A percentile compares a stretch with the other conserved stretches of the same genome.
phyloP scores from a whole-genome alignment of 2,113 vertebrate genomes.

The Esox niger region DNA sequence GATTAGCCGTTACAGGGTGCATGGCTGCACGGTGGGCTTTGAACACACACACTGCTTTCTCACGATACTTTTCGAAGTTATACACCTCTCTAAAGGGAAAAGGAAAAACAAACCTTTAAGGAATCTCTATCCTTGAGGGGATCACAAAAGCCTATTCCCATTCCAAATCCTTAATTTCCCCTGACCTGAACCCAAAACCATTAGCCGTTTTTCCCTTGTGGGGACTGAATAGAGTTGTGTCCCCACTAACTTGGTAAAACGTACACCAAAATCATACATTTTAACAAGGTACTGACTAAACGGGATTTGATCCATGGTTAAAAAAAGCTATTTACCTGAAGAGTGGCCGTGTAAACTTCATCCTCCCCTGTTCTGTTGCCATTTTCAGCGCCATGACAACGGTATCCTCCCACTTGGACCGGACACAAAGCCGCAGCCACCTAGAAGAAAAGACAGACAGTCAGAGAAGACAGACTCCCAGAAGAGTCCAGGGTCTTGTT shows the following conservation, averaged over 20 bases:
- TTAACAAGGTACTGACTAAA: too few species aligned
- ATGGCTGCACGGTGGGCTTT: conserved; percentile 73
- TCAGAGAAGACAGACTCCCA: too few species aligned
- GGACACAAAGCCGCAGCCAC: conserved; percentile 91
- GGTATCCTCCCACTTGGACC: conserved; percentile 84
- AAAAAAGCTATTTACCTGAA: conserved; percentile 78
- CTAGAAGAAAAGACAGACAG: conserved; percentile 55
- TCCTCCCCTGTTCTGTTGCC: conserved; percentile 92
- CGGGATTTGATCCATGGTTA: neutral
- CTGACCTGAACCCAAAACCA: too few species aligned
- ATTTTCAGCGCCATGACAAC: conserved; percentile 90
- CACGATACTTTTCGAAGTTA: conserved; percentile 78
- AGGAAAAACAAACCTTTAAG: neutral
- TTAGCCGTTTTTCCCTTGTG: too few species aligned
- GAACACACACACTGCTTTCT: conserved; percentile 76
- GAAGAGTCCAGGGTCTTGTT: too few species aligned
- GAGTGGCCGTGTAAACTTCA: conserved; percentile 94
- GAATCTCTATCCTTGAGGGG: too few species aligned
- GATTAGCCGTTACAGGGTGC: conserved; percentile 85
- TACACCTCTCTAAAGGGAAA: conserved; percentile 80
- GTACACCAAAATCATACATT: too few species aligned
- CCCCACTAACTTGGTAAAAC: too few species aligned
- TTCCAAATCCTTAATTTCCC: too few species aligned
- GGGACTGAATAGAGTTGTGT: too few species aligned
- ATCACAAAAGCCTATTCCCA: too few species aligned